Percentiles rank a stretch among this genome's conserved stretches.
These are phyloP conservation scores for Myripristis murdjan DNA, from an alignment of 2,797 vertebrate genomes.

Conservation along the genomic window DNA sequence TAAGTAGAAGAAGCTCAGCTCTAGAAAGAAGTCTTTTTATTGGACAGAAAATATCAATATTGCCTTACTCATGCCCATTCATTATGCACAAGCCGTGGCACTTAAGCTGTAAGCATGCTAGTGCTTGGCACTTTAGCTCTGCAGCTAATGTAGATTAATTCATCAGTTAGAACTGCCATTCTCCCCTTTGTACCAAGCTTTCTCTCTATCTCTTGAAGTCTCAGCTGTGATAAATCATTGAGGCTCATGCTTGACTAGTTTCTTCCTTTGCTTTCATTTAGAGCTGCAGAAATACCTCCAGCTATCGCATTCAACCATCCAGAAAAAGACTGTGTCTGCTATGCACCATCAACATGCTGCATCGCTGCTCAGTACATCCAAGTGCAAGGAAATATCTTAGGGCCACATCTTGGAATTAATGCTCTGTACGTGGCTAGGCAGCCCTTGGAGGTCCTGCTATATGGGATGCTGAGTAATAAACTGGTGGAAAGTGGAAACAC, in stretches of 20 bases:
- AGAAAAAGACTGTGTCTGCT: constrained; percentile 10
- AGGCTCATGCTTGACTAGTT: constrained; percentile 11
- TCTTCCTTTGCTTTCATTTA: constrained; percentile 8
- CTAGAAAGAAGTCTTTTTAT: constrained; percentile 16
- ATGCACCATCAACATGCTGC: neutral
- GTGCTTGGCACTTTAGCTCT: constrained; percentile 18
- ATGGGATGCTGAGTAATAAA: too few species aligned
- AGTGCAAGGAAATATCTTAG: neutral
- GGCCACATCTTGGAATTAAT: too few species aligned
- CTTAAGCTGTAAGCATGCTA: constrained; percentile 49
- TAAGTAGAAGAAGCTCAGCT: constrained; percentile 8
- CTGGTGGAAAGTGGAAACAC: too few species aligned
- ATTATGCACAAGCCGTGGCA: constrained; percentile 61
- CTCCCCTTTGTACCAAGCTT: constrained; percentile 10
- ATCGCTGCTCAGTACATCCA: neutral
- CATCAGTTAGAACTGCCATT: constrained; percentile 36
- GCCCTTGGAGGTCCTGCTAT: too few species aligned
- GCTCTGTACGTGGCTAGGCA: too few species aligned
- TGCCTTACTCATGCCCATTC: constrained; percentile 42
- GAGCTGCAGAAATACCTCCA: constrained; percentile 3
- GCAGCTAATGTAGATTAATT: constrained; percentile 56
- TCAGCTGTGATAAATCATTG: constrained; percentile 49
- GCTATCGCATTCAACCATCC: neutral
- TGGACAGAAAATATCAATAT: constrained; percentile 51
- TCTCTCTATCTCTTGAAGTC: constrained; percentile 8